A percentile compares a stretch with the other conserved stretches of the same genome.
Conservation (phyloP, 2,113 vertebrate genomes). For the Leucopsar rothschildi region DNA sequence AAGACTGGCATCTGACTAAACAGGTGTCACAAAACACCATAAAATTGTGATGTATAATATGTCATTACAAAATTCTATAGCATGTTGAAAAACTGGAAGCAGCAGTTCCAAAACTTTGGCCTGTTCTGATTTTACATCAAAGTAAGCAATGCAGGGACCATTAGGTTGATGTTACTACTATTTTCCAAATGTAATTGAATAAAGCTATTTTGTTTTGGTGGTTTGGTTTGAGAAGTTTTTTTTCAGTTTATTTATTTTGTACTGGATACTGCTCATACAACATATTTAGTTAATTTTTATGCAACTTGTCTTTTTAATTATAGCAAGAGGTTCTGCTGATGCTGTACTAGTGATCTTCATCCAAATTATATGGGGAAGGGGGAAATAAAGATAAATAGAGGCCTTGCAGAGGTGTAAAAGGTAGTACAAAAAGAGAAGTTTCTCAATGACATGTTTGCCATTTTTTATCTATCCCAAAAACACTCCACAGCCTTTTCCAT, state of each 20-base stretch:
- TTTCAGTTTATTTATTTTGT: neutral
- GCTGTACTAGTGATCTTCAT: neutral
- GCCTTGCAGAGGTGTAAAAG: neutral
- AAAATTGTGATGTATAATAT: rapidly evolving
- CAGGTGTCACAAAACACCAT: neutral
- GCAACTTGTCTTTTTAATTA: neutral
- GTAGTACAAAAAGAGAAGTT: neutral
- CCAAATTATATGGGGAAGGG: neutral
- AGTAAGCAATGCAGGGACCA: neutral
- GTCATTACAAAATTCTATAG: neutral
- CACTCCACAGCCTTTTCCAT: neutral
- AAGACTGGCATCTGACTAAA: neutral
- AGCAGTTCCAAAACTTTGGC: neutral
- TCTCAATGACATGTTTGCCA: neutral
- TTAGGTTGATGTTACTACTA: neutral
- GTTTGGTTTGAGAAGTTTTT: neutral
- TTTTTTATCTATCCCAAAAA: neutral
- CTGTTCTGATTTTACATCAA: neutral
- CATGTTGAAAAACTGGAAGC: neutral
- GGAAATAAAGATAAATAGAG: neutral
- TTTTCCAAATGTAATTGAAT: neutral
- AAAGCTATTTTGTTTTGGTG: neutral
- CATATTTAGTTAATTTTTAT: neutral
- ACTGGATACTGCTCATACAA: neutral
- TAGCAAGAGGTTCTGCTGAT: neutral